Base-by-base conservation (phyloP, 2,888 invertebrate species). In the Mylabris sibirica region DNA sequence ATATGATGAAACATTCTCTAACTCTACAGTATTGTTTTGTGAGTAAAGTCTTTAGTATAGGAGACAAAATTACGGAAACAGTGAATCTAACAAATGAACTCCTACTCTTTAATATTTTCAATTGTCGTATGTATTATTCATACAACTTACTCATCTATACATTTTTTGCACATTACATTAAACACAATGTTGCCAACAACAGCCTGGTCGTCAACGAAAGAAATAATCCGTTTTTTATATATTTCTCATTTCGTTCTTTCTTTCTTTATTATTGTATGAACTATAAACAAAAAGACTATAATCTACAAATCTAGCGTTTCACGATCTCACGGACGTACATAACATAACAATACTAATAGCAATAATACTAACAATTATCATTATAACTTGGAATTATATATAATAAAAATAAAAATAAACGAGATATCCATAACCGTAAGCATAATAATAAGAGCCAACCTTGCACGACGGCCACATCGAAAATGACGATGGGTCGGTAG, bases 361-460 rank as follows among this genome's bases (percentile, higher is more conserved):
- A 67, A 78, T 77, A 80, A 81, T 79, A 79, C 78, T 81, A 80
- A 82, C 80, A 81, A 81, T 82, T 81, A 82, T 81, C 79, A 80
- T 82, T 81, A 80, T 79, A 80, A 81, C 77, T 81, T 81, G 76
- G 81, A 83, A 84, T 84, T 84, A 84, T 82, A 82, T 82, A 81
- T 80, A 82, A 83, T 82, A 83, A 82, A 82, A 82, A 83, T 83
- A 83, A 83, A 82, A 82, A 79, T 78, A 80, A 82, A 82, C 81
- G 82, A 81, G 82, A 81, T 81, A 80, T 80, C 80, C 80, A 83
- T 83, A 83, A 83, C 80, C 81, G 78, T 82, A 78, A 81, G 80
- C 65, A 77, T 78, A 76, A 77, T 78, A 76, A 79, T 77, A 80
- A 82, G 80, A 81, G 79, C 76, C 76, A 77, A 77, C 80, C 80